phyloP scores from a whole-genome alignment of 1,140 invertebrate species.

The Contarinia nasturtii region DNA sequence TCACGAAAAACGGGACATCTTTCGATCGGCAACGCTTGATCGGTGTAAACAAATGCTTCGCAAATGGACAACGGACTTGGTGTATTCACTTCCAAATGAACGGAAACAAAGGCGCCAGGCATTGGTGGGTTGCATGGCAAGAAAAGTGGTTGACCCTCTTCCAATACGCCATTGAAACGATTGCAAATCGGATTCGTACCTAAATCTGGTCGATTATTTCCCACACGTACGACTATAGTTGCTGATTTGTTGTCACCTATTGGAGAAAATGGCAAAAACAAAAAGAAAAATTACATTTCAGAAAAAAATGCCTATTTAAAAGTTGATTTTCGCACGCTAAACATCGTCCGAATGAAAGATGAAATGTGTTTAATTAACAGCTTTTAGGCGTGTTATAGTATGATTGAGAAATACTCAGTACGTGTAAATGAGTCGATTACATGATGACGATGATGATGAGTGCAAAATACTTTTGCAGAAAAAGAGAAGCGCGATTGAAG shows the following conservation, averaged over 20 bases:
- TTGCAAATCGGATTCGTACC: constrained; percentile 87
- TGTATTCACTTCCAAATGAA: constrained; percentile 61
- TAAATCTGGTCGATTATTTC: constrained; percentile 84
- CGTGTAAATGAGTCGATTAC: too few species aligned
- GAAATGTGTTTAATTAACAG: too few species aligned
- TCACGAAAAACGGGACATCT: constrained; percentile 82
- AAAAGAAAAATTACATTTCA: too few species aligned
- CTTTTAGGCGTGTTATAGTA: too few species aligned
- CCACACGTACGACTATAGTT: constrained; percentile 75
- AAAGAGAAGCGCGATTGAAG: too few species aligned
- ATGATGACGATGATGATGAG: too few species aligned
- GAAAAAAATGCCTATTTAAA: too few species aligned
- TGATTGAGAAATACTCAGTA: too few species aligned
- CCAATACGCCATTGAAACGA: constrained; percentile 63
- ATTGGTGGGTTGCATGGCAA: constrained; percentile 86
- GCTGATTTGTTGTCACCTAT: constrained; percentile 48
- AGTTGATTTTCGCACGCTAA: too few species aligned
- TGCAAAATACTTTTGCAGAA: too few species aligned
- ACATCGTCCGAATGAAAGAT: too few species aligned
- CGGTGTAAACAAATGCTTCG: constrained; percentile 87
- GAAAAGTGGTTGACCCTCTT: constrained; percentile 81
- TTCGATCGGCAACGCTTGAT: constrained; percentile 84
- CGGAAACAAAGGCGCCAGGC: constrained; percentile 85
- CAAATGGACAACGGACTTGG: constrained; percentile 71
- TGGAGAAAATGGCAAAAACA: too few species aligned